These are phyloP conservation scores for Ophiothrix spiculata DNA, from an alignment of 35 echinoderm and acorn worm species.

Conservation along the genomic window DNA sequence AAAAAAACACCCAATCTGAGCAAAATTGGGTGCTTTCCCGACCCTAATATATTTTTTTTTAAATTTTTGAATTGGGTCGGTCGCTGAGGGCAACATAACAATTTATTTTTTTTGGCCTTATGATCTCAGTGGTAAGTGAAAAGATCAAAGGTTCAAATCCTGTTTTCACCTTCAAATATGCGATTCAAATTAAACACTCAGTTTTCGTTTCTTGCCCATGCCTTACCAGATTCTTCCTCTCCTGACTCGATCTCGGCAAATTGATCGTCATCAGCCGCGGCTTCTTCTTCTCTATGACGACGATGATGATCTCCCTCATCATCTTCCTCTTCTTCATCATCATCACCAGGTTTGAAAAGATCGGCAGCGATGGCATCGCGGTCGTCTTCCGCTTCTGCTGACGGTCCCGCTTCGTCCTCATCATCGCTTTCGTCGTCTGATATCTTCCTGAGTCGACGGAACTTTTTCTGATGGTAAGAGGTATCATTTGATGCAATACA, in stretches of 20 bases:
- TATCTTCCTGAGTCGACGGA: slow-evolving; percentile 64
- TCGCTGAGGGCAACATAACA: too few relatives aligned
- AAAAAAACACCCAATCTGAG: too few relatives aligned
- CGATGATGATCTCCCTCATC: neutral
- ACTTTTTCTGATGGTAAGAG: slow-evolving; percentile 97
- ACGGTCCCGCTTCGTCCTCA: slow-evolving; percentile 49
- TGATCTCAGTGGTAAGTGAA: too few relatives aligned
- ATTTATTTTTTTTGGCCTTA: too few relatives aligned
- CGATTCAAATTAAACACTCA: too few relatives aligned
- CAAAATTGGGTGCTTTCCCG: too few relatives aligned
- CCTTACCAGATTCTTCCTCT: slow-evolving; percentile 44
- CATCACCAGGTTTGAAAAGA: slow-evolving; percentile 69
- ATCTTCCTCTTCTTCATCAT: slow-evolving; percentile 64
- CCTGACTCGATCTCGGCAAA: slow-evolving; percentile 30
- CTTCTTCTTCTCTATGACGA: slow-evolving; percentile 4
- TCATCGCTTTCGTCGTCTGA: slow-evolving; percentile 84
- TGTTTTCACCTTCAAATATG: too few relatives aligned
- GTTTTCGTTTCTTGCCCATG: neutral
- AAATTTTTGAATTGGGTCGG: too few relatives aligned
- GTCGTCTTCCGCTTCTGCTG: slow-evolving; percentile 37
- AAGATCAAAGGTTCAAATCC: too few relatives aligned
- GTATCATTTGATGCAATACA: too few relatives aligned
- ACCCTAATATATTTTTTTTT: too few relatives aligned
- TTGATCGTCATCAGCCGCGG: neutral
- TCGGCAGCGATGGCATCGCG: slow-evolving; percentile 85